Conservation (phyloP, 2,113 vertebrate genomes). For the Ornithorhynchus anatinus region DNA sequence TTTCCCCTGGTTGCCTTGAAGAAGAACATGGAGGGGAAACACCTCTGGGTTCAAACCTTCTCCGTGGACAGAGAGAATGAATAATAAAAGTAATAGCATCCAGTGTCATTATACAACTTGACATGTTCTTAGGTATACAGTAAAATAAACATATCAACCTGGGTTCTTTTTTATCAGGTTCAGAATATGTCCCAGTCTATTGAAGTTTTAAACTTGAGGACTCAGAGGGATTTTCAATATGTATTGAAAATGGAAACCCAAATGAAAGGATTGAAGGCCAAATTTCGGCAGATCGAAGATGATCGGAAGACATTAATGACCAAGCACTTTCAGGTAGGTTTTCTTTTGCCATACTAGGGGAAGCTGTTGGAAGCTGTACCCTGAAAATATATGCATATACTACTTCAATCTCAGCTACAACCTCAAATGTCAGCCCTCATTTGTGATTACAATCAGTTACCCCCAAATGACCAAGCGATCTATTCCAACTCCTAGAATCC, state of each 20-base stretch:
- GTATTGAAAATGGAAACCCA: constrained; percentile 99
- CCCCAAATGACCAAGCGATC: constrained; percentile 38
- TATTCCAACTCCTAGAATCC: constrained; percentile 13
- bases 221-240: constrained; percentile 98
- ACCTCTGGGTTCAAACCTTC: not conserved
- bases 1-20: not conserved
- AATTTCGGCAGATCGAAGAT: constrained; percentile 96
- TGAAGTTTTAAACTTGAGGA: constrained; percentile 95
- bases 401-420: constrained; percentile 30
- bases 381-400: not conserved
- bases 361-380: constrained; percentile 18
- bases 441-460: not conserved
- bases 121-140: not conserved
- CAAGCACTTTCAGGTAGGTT: constrained; percentile 92
- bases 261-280: constrained; percentile 95
- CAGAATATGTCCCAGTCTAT: constrained; percentile 99
- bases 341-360: constrained; percentile 24
- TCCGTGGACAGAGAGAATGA: not conserved
- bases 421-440: not conserved
- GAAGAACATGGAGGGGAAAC: not conserved
- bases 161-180: constrained; percentile 77
- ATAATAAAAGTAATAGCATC: not conserved
- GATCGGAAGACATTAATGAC: constrained; percentile 94
- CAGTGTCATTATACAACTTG: not conserved
- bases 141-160: constrained; percentile 2